These are phyloP conservation scores for Ophion costatus DNA, from an alignment of 2,888 invertebrate species.

Conservation along the genomic window DNA sequence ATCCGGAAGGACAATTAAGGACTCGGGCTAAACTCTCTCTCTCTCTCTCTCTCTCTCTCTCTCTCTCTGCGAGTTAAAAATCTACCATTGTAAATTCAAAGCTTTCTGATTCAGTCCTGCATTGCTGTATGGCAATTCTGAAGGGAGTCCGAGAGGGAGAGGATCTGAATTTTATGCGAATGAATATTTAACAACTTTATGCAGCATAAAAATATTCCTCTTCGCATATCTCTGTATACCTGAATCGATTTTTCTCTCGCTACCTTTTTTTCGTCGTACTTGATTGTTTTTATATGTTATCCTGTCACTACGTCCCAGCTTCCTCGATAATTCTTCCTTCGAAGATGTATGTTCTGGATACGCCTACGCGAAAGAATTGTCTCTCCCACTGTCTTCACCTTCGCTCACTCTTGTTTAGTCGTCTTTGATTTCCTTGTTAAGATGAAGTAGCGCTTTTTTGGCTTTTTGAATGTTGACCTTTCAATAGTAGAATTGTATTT, in stretches of 20 bases:
- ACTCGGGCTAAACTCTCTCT: background rate
- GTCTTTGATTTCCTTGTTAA: too few species aligned
- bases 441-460: too few species aligned
- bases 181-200: conserved; percentile 75
- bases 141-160: conserved; percentile 68
- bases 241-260: conserved; percentile 55
- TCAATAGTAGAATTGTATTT: too few species aligned
- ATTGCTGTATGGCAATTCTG: conserved; percentile 67
- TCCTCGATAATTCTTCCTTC: conserved; percentile 30
- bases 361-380: too few species aligned
- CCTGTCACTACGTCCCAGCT: too few species aligned
- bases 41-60: too few species aligned
- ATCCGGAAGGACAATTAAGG: background rate
- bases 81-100: too few species aligned
- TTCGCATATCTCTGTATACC: conserved; percentile 15
- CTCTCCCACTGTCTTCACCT: too few species aligned
- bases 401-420: too few species aligned
- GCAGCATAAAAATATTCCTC: conserved; percentile 61
- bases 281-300: conserved; percentile 16
- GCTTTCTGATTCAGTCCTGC: conserved; percentile 48
- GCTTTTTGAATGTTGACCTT: too few species aligned
- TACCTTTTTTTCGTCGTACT: conserved; percentile 31
- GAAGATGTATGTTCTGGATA: too few species aligned
- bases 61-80: too few species aligned
- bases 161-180: conserved; percentile 71